Evolutionary conservation across 1,140 invertebrate genomes (phyloP), one percentile per base, ranked within the genome.

Genomic region (Rhynchophorus ferrugineus): DNA sequence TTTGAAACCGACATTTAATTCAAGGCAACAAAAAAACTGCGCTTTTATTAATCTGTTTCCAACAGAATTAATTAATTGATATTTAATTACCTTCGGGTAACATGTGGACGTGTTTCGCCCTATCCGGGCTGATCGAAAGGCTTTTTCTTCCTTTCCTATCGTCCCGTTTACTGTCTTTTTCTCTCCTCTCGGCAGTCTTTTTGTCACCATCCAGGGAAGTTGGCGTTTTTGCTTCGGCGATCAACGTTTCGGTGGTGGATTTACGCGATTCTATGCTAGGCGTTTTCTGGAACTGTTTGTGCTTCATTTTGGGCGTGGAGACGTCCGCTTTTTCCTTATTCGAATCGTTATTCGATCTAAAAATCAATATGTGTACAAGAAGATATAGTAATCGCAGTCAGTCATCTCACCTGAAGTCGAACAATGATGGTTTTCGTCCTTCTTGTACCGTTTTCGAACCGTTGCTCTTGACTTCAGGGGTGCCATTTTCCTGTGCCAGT

Each of bases 261-360:
- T 60, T 62, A 20, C 58, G 60, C n/a, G 63, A 63, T 34, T 67
- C 64, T 8, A 60, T 39, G 29, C 61, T 65, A 1, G 65, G 63
- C 1, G 65, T 62, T 48, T 66, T 66, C 29, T 61, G 59, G 18
- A 60, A 33, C 47, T 51, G 16, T 54, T 39, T 7, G 5, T 14
- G 37, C 44, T 54, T 54, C 33, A 57, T 41, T 45, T 64, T 57
- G 50, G 58, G 55, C 5, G 61, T 45, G 61, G 54, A 1, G 34
- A 54, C 44, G 29, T 21, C 24, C 14, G 51, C 18, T 16, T 53
- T 56, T 51, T 42, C 47, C 16, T 35, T 33, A n/a, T 9, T n/a
- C 2, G 38, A 11, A 19, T 41, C 47, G 17, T 8, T 49, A 19
- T 14, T 21, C 13, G 42, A 3, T 35, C 37, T 49, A 20, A n/a